These are phyloP conservation scores for Enteromius thamalakanensis DNA, from an alignment of 2,797 vertebrate genomes.

Conservation along the genomic window DNA sequence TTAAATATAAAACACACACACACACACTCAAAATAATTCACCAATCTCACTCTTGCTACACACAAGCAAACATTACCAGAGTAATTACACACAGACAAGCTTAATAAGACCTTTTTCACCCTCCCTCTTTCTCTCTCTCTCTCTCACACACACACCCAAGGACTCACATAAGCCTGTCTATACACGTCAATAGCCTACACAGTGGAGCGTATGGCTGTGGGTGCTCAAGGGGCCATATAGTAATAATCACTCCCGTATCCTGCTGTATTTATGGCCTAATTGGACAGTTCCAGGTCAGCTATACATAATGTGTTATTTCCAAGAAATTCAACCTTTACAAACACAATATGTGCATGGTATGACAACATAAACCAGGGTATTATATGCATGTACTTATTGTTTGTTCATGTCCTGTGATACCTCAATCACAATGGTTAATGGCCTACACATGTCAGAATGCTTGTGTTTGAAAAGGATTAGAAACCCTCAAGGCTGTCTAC, in stretches of 20 bases:
- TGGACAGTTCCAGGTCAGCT: conserved; percentile 71
- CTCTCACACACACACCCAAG: conserved; percentile 63
- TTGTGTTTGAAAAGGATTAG: background rate
- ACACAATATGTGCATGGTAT: conserved; percentile 1
- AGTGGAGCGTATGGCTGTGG: conserved; percentile 63
- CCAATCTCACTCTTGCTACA: background rate
- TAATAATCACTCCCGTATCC: conserved; percentile 59
- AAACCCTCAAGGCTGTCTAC: background rate
- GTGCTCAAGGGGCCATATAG: conserved; percentile 60
- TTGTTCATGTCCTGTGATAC: background rate
- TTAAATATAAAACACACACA: conserved; percentile 18
- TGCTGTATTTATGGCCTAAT: conserved; percentile 64
- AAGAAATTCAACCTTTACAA: conserved; percentile 53
- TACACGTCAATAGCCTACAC: conserved; percentile 65
- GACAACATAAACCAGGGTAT: background rate
- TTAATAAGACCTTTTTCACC: background rate
- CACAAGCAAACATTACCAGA: conserved; percentile 11
- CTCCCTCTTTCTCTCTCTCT: background rate
- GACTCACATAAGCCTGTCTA: conserved; percentile 14
- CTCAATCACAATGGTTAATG: background rate
- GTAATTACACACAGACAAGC: conserved; percentile 12
- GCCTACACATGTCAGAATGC: background rate
- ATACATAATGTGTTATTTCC: conserved; percentile 67
- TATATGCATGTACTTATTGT: background rate
- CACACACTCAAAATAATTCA: background rate